Conservation (phyloP, 2,797 vertebrate species). For the Typhlichthys subterraneus region DNA sequence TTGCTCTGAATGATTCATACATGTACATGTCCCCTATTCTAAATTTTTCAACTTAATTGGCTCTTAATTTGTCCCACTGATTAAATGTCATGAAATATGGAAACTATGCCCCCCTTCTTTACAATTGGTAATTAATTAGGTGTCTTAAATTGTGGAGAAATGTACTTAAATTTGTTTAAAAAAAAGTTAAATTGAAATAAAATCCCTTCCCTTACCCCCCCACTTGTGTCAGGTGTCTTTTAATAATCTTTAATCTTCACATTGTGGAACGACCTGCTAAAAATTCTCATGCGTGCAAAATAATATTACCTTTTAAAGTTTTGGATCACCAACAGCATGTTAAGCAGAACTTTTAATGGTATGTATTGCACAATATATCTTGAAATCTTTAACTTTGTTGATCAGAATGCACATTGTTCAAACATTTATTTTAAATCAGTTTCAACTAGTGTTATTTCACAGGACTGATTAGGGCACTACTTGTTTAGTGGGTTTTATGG, state of each 20-base stretch:
- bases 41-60: constrained; percentile 71
- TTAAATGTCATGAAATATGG: constrained; percentile 56
- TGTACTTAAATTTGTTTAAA: constrained; percentile 48
- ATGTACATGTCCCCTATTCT: constrained; percentile 63
- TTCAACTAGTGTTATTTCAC: too few species aligned
- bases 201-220: constrained; percentile 68
- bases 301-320: too few species aligned
- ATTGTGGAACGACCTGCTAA: too few species aligned
- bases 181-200: constrained; percentile 62
- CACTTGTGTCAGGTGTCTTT: constrained; percentile 32
- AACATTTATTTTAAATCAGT: too few species aligned
- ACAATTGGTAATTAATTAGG: constrained; percentile 60
- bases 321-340: too few species aligned
- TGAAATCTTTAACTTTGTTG: too few species aligned
- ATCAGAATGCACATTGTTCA: too few species aligned
- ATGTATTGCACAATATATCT: too few species aligned
- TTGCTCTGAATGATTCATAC: constrained; percentile 32
- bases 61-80: constrained; percentile 68
- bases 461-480: too few species aligned
- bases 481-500: too few species aligned
- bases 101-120: constrained; percentile 46
- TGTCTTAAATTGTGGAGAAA: constrained; percentile 30
- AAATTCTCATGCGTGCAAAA: too few species aligned
- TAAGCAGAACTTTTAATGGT: too few species aligned
- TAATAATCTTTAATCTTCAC: constrained; percentile 10